Percentiles rank a stretch among this genome's conserved stretches.
These are phyloP conservation scores for Diachasmimorpha longicaudata DNA, from an alignment of 1,140 invertebrate species.

Conservation along the genomic window DNA sequence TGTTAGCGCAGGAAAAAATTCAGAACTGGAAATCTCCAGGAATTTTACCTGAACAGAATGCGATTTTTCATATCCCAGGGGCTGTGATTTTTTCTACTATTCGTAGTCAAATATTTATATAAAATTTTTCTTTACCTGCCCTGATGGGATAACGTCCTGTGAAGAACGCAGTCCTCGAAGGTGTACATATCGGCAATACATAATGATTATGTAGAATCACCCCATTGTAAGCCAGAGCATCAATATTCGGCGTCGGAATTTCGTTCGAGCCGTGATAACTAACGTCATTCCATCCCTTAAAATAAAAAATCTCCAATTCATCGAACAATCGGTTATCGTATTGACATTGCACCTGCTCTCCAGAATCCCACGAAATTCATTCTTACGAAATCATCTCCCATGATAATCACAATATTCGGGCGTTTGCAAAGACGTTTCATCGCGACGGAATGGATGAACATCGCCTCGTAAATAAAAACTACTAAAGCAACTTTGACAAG, in stretches of 20 bases:
- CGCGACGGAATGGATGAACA: background rate
- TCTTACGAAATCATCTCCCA: conserved; percentile 68
- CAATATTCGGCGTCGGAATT: conserved; percentile 73
- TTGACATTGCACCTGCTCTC: background rate
- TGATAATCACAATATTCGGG: conserved; percentile 67
- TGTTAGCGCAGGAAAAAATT: too few relatives aligned
- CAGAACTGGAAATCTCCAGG: too few relatives aligned
- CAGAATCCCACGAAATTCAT: background rate
- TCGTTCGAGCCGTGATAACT: conserved; percentile 74
- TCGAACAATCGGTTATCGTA: background rate
- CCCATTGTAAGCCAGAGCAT: conserved; percentile 69
- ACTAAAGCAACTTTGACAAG: background rate
- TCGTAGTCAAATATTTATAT: background rate
- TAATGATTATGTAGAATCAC: conserved; percentile 70
- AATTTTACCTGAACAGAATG: too few relatives aligned
- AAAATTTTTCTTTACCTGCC: conserved; percentile 63
- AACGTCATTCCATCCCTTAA: conserved; percentile 75
- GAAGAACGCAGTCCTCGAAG: conserved; percentile 69
- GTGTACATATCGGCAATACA: conserved; percentile 66
- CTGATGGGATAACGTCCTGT: conserved; percentile 71
- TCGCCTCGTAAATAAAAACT: background rate
- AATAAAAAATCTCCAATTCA: conserved; percentile 2
- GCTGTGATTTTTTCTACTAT: conserved; percentile 3
- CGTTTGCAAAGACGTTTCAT: background rate
- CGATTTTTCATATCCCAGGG: too few relatives aligned